Conservation (phyloP, 1,140 invertebrate species). For the Drosophila pseudoobscura region DNA sequence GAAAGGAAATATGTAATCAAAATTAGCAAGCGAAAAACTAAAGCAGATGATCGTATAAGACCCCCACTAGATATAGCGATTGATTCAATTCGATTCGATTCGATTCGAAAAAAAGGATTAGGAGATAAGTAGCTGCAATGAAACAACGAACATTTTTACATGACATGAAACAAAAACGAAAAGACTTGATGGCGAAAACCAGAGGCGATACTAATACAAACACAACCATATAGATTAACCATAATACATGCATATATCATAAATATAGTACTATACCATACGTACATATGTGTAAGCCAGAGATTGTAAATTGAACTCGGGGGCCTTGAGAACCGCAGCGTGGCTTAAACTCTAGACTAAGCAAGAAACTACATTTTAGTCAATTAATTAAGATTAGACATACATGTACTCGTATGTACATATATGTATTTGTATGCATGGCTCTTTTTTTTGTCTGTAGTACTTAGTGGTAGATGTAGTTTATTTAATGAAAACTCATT, state of each 20-base stretch:
- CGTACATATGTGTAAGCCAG: slow-evolving; percentile 3
- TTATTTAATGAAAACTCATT: slow-evolving; percentile 47
- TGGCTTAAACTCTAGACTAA: slow-evolving; percentile 59
- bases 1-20: slow-evolving; percentile 3
- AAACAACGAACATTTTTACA: slow-evolving; percentile 39
- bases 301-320: slow-evolving; percentile 59
- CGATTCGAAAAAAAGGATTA: too few relatives aligned
- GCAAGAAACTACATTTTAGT: slow-evolving; percentile 18
- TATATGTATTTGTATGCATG: background rate
- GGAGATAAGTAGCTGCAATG: slow-evolving; percentile 35
- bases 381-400: slow-evolving; percentile 37
- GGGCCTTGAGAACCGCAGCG: slow-evolving; percentile 74
- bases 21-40: slow-evolving; percentile 28
- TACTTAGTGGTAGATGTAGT: background rate
- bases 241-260: background rate
- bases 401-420: too few relatives aligned
- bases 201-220: too few relatives aligned
- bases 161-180: slow-evolving; percentile 22
- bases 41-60: slow-evolving; percentile 15
- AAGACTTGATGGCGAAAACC: slow-evolving; percentile 23
- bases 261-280: slow-evolving; percentile 6
- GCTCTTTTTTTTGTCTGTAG: slow-evolving; percentile 25
- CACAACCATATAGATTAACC: too few relatives aligned
- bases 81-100: too few relatives aligned
- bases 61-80: background rate